These are phyloP conservation scores for Sitta carolinensis DNA, from an alignment of 2,797 vertebrate genomes.

Conservation along the genomic window DNA sequence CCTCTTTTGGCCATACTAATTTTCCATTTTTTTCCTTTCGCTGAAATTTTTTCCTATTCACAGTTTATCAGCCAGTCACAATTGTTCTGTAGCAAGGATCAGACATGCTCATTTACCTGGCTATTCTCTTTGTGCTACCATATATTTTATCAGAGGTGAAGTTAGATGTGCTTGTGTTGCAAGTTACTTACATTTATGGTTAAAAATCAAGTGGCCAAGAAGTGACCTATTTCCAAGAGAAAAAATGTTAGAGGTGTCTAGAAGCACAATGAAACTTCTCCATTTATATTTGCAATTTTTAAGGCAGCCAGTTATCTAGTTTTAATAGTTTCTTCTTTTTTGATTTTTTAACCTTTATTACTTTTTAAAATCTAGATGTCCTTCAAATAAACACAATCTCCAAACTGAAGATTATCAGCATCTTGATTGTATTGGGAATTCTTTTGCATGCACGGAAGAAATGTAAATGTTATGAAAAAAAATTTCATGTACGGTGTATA, in stretches of 20 bases:
- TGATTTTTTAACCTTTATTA: background rate
- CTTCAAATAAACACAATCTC: background rate
- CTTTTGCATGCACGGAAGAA: background rate
- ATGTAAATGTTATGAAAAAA: background rate
- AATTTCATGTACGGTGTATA: background rate
- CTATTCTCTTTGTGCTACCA: background rate
- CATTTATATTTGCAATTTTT: background rate
- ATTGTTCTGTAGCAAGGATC: background rate
- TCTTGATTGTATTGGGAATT: background rate
- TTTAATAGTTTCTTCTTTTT: background rate
- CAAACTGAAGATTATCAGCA: background rate
- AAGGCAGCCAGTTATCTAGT: background rate
- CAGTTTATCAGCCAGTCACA: background rate
- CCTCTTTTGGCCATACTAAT: background rate
- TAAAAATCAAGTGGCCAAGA: background rate
- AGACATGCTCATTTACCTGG: background rate
- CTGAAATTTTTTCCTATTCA: background rate
- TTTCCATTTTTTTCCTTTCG: rapidly evolving
- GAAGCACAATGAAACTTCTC: background rate
- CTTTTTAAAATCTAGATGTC: background rate
- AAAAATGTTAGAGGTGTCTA: background rate
- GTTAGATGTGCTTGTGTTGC: background rate
- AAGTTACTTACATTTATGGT: background rate
- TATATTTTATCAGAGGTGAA: background rate
- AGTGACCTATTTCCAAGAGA: background rate